These are phyloP conservation scores for Mastacembelus armatus DNA, from an alignment of 2,797 vertebrate species.

Conservation along the genomic window DNA sequence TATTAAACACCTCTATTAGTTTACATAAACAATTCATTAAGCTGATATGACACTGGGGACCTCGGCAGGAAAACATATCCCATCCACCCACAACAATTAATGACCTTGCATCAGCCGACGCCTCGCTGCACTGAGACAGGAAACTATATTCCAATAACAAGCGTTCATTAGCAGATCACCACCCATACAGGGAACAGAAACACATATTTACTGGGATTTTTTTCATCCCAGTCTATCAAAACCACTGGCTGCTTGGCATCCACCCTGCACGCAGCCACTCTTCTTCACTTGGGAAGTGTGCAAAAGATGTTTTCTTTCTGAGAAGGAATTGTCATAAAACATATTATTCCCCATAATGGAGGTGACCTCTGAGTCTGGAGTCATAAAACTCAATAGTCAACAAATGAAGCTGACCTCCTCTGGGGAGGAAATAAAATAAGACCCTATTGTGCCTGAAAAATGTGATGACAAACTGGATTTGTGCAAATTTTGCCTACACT, in stretches of 20 bases:
- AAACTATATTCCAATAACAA: conserved; percentile 31
- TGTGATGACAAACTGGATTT: conserved; percentile 37
- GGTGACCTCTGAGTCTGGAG: conserved; percentile 62
- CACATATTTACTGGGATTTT: not conserved
- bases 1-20: conserved; percentile 67
- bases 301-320: conserved; percentile 33
- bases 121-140: conserved; percentile 37
- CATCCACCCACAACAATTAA: conserved; percentile 61
- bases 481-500: conserved; percentile 6
- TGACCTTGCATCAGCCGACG: conserved; percentile 48
- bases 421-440: conserved; percentile 17
- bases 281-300: not conserved
- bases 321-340: conserved; percentile 47
- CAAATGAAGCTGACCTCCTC: conserved; percentile 55
- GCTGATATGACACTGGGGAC: conserved; percentile 66
- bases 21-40: conserved; percentile 72
- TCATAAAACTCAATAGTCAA: conserved; percentile 51
- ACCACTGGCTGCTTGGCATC: not conserved
- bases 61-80: conserved; percentile 54
- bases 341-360: conserved; percentile 50
- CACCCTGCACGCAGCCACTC: accelerated
- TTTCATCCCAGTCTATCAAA: no score
- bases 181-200: conserved; percentile 1
- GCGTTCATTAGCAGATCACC: conserved; percentile 45
- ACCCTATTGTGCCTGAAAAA: conserved; percentile 22